phyloP scores from a whole-genome alignment of 2,113 vertebrate genomes.

The Glareola pratincola region DNA sequence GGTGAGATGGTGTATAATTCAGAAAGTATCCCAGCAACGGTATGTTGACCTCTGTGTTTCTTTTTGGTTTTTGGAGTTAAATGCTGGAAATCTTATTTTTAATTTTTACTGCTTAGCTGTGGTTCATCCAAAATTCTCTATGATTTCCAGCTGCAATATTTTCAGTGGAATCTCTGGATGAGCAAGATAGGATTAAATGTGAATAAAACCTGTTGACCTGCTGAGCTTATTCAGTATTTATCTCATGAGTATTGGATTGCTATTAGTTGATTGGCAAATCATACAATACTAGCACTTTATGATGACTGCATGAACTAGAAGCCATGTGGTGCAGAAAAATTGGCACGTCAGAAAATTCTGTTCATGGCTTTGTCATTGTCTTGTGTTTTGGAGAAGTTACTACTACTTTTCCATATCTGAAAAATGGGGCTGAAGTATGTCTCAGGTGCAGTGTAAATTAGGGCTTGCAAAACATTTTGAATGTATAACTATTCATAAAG shows the following conservation, averaged over 20 bases:
- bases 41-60: conserved; percentile 22
- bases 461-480: background rate
- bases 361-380: background rate
- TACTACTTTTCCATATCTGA: background rate
- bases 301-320: background rate
- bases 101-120: background rate
- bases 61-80: background rate
- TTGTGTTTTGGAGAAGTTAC: background rate
- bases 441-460: background rate
- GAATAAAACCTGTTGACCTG: background rate
- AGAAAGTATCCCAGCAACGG: conserved; percentile 74
- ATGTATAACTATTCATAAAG: background rate
- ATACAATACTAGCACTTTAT: background rate
- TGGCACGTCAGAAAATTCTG: background rate
- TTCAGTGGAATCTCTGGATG: background rate
- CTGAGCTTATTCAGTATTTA: background rate
- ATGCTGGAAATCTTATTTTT: background rate
- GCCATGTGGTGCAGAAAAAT: background rate
- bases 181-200: background rate
- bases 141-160: background rate
- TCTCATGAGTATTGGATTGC: background rate
- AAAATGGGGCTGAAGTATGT: background rate
- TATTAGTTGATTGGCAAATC: background rate
- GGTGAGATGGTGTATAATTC: conserved; percentile 65
- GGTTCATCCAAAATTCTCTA: background rate